Percentiles rank a stretch among this genome's conserved stretches.
Evolutionary conservation across 2,888 invertebrate species (phyloP).

Genomic region (Bellardia bayeri): DNA sequence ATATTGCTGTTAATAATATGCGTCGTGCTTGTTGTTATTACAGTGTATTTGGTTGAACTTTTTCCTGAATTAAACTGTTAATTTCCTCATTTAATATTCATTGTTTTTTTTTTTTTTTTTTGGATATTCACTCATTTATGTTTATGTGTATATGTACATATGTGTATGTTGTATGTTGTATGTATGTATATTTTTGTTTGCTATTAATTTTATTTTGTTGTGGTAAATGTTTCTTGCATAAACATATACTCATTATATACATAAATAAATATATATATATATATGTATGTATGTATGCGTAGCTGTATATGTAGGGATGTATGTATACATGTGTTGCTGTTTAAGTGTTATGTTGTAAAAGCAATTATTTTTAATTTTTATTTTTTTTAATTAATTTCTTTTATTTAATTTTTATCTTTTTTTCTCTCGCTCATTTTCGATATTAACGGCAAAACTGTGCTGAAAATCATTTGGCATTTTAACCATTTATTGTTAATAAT

Average conservation of each 20-base stretch:
- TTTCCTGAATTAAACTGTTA: conserved; percentile 54
- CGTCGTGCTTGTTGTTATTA: background rate
- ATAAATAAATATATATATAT: conserved; percentile 4
- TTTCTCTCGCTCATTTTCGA: background rate
- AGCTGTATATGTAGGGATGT: too few relatives aligned
- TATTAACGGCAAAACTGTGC: background rate
- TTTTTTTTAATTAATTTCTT: conserved; percentile 55
- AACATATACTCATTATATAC: conserved; percentile 31
- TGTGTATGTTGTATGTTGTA: background rate
- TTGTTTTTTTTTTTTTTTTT: conserved; percentile 19
- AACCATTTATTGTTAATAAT: conserved; percentile 43
- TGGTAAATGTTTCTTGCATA: conserved; percentile 53
- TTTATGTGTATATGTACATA: background rate
- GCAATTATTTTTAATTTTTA: conserved; percentile 54
- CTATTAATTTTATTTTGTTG: conserved; percentile 32
- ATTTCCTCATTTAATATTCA: conserved; percentile 65
- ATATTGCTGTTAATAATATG: conserved; percentile 22
- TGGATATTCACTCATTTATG: background rate
- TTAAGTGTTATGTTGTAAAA: conserved; percentile 33
- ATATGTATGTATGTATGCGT: background rate
- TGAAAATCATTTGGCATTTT: conserved; percentile 20
- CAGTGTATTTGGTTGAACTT: conserved; percentile 35
- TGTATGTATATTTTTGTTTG: background rate
- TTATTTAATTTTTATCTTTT: conserved; percentile 8
- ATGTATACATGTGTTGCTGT: background rate